Conservation (phyloP, 37 sponge, comb jelly and placozoan genomes). For the Amphimedon queenslandica region DNA sequence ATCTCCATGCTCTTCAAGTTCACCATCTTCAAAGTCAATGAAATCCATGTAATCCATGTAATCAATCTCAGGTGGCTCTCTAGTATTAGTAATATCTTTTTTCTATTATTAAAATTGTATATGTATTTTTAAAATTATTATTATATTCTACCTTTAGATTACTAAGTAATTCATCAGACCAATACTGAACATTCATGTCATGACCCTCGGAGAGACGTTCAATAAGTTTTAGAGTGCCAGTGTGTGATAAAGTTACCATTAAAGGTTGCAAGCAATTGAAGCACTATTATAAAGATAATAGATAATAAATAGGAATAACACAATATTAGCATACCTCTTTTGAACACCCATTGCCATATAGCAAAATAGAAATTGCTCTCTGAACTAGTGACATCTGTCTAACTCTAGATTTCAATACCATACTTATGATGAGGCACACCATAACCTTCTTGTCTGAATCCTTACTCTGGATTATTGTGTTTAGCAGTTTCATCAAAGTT, state of each 20-base stretch:
- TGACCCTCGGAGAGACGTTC: constrained; percentile 11
- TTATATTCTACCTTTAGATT: constrained; percentile 27
- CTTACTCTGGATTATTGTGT: neutral
- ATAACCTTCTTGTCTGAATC: constrained; percentile 6
- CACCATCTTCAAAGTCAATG: constrained; percentile 36
- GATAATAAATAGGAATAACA: too few relatives aligned
- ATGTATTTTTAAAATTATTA: neutral
- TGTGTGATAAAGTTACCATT: too few relatives aligned
- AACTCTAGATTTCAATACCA: constrained; percentile 16
- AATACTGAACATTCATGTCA: constrained; percentile 10
- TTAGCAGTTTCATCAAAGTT: constrained; percentile 11
- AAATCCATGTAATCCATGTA: constrained; percentile 54
- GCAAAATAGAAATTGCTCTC: too few relatives aligned
- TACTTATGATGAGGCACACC: constrained; percentile 11
- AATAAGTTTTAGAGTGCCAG: neutral
- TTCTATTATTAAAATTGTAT: neutral
- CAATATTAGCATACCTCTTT: too few relatives aligned
- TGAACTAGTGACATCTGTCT: constrained; percentile 18
- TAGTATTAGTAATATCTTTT: neutral
- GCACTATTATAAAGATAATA: too few relatives aligned
- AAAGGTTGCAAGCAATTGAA: too few relatives aligned
- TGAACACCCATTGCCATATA: too few relatives aligned
- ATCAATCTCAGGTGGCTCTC: constrained; percentile 72
- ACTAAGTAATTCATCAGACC: constrained; percentile 26
- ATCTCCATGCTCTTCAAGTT: constrained; percentile 53